Conservation (phyloP, 2,797 vertebrate species). For the Tokudaia muenninki region DNA sequence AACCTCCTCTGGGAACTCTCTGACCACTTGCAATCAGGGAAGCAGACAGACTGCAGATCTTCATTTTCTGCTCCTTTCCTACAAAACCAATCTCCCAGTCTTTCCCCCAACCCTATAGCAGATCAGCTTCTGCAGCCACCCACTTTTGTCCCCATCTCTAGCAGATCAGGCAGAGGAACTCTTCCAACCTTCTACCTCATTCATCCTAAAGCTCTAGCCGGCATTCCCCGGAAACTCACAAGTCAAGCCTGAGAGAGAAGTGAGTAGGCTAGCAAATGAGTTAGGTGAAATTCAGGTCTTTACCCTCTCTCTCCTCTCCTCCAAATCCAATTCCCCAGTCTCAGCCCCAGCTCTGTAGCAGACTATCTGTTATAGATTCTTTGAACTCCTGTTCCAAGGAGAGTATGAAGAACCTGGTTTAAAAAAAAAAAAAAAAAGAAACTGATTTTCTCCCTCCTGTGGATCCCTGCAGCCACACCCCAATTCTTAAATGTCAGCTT, state of each 20-base stretch:
- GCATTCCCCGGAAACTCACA: neutral
- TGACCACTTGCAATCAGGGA: neutral
- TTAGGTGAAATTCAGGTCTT: too few relatives aligned
- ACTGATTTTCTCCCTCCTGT: neutral
- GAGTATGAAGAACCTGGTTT: neutral
- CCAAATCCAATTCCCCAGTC: neutral
- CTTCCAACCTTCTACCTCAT: neutral
- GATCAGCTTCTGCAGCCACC: neutral
- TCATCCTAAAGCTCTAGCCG: neutral
- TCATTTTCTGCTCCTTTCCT: too few relatives aligned
- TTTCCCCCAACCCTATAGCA: neutral
- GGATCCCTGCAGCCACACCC: neutral
- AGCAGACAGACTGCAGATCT: too few relatives aligned
- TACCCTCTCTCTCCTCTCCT: neutral
- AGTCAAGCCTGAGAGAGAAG: neutral
- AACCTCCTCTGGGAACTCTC: too few relatives aligned
- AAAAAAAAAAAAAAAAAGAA: neutral
- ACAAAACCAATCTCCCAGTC: neutral
- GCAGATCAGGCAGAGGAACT: neutral
- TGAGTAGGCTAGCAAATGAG: neutral
- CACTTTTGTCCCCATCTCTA: neutral
- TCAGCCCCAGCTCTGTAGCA: neutral
- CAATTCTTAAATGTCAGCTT: neutral
- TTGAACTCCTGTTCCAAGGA: neutral
- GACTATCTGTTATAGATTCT: neutral